Evolutionary conservation across 2,113 vertebrate species (phyloP).

Genomic region (Sminthopsis crassicaudata): DNA sequence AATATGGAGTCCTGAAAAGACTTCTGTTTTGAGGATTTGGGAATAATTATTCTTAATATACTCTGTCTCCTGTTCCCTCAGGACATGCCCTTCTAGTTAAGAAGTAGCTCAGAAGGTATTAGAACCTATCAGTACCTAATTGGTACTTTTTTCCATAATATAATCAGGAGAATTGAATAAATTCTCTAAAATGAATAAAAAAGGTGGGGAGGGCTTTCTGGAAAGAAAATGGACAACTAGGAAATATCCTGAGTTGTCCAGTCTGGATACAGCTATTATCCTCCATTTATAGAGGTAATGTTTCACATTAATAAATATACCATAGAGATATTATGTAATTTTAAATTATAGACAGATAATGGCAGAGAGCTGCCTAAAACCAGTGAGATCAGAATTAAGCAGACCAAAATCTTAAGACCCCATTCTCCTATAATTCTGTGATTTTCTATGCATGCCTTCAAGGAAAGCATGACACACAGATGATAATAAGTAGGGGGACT

Average conservation of each 20-base stretch:
- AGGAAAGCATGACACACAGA: background rate
- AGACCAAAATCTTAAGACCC: background rate
- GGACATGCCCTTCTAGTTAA: background rate
- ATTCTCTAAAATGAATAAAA: background rate
- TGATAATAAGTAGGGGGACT: background rate
- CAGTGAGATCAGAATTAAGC: background rate
- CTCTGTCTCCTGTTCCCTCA: background rate
- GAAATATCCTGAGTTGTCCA: conserved; percentile 6
- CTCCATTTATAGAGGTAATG: background rate
- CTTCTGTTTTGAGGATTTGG: background rate
- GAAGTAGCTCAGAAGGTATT: background rate
- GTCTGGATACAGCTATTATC: conserved; percentile 9
- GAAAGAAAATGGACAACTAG: conserved; percentile 50
- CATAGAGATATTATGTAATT: background rate
- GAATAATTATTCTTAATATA: background rate
- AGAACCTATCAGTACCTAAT: background rate
- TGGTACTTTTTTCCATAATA: conserved; percentile 28
- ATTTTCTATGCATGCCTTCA: background rate
- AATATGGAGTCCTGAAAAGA: background rate
- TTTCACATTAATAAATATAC: background rate
- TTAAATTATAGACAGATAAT: background rate
- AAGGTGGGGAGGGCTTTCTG: conserved; percentile 19
- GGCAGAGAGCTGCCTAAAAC: background rate
- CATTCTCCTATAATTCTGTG: background rate
- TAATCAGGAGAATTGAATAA: conserved; percentile 55